Base-by-base conservation (phyloP, 2,797 vertebrate species). In the Paramormyrops hopkinsi region DNA sequence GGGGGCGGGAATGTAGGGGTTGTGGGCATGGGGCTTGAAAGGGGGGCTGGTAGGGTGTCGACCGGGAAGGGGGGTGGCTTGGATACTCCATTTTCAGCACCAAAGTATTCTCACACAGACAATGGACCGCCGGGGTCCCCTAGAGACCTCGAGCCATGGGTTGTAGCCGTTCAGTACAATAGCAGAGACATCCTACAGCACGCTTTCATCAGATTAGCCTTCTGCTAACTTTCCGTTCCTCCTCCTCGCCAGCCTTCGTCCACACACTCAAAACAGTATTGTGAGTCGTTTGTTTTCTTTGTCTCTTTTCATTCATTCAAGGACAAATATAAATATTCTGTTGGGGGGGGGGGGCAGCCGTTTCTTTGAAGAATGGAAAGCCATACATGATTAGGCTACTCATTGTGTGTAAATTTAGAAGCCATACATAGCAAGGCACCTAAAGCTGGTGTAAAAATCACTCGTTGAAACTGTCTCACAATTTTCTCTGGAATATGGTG, bases 161-260 rank as follows among this genome's bases (percentile, higher is more conserved):
- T 90, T 92, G 84, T 65, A 29, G 90, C 37, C 12, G 73, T 50
- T 88, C 88, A 4, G 82, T 92, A 90, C 56, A 91, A 92, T 88
- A 92, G 91, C 88, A 90, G 56, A 90, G 50, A 90, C 90, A 91
- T 92, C 91, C 92, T 92, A 90, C 91, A 89, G 37, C 88, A 79
- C 25, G n/a, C 89, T 84, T 25, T 51, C 44, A 85, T 85, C 83
- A 51, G 48, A 88, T 87, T 88, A 84, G 41, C 89, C 46, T 82
- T 88, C 89, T 90, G 90, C 88, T 73, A 73, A 37, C 65, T 17
- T 73, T 6, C 65, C 65, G 29, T 37, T 73, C 65, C 65, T 37
- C 29, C 65, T 87, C 91, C 1, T 79, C n/a, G 14, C 37, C 17
- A 3, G 33, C 19, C 73, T 44, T 79, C 73, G 1, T 79, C 73